Percentiles rank a stretch among this genome's conserved stretches.
phyloP scores from a whole-genome alignment of 1,140 invertebrate species.

The Vollenhovia emeryi region DNA sequence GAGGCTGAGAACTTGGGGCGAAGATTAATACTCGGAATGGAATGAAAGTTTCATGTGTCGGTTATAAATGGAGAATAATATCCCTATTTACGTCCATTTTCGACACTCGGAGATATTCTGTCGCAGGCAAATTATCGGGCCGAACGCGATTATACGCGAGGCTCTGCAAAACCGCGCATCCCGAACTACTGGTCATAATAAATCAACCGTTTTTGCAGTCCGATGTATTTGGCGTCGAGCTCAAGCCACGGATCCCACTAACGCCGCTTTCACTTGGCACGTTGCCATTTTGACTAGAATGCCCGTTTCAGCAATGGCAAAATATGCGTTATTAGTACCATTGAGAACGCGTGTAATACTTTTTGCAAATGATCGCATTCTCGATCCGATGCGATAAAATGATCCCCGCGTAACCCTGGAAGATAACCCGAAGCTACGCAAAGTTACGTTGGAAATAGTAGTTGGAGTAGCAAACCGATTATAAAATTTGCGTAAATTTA shows the following conservation, averaged over 20 bases:
- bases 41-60: slow-evolving; percentile 17
- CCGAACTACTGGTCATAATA: slow-evolving; percentile 77
- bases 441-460: slow-evolving; percentile 22
- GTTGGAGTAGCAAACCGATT: not conserved
- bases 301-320: slow-evolving; percentile 76
- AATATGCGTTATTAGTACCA: slow-evolving; percentile 76
- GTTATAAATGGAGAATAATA: slow-evolving; percentile 25
- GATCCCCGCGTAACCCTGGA: not conserved
- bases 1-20: not conserved
- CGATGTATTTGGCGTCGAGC: slow-evolving; percentile 79
- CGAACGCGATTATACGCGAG: slow-evolving; percentile 74
- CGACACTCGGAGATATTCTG: slow-evolving; percentile 50
- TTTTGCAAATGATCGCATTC: slow-evolving; percentile 6
- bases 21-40: not conserved
- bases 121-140: slow-evolving; percentile 76
- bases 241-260: slow-evolving; percentile 80
- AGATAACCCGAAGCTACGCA: not conserved
- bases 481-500: not conserved
- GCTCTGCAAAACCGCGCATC: slow-evolving; percentile 76
- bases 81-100: slow-evolving; percentile 36
- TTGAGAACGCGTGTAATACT: not conserved
- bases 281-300: slow-evolving; percentile 75
- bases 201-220: slow-evolving; percentile 81
- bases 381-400: not conserved
- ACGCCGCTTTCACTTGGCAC: slow-evolving; percentile 79